Evolutionary conservation across 2,113 vertebrate genomes (phyloP).

Genomic region (Leptobrachium leishanense): DNA sequence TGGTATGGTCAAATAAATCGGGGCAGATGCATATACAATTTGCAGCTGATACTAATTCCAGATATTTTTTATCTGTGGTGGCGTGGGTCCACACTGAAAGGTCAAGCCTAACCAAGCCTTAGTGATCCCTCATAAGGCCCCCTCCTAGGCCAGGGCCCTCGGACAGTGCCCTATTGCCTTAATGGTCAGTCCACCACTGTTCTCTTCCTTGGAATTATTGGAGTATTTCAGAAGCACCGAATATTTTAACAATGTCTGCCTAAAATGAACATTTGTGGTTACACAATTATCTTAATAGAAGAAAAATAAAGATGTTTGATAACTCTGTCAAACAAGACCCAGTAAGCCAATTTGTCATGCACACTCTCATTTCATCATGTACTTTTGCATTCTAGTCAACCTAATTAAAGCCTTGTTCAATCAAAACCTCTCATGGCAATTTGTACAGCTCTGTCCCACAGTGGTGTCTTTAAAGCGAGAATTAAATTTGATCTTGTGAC

Average conservation of each 20-base stretch:
- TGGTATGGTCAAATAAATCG: too few species aligned
- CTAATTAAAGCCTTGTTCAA: constrained; percentile 99
- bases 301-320: constrained; percentile 60
- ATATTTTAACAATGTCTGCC: constrained; percentile 29
- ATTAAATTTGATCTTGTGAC: constrained; percentile 99
- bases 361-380: constrained; percentile 79
- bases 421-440: constrained; percentile 97
- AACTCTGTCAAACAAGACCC: constrained; percentile 57
- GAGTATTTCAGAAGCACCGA: constrained; percentile 12
- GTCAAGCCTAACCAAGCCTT: too few species aligned
- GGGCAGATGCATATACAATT: too few species aligned
- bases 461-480: constrained; percentile 94
- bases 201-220: background rate
- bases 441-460: constrained; percentile 96
- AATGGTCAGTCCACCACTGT: too few species aligned
- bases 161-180: too few species aligned
- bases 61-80: too few species aligned
- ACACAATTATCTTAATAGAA: constrained; percentile 37
- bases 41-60: too few species aligned
- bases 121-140: too few species aligned
- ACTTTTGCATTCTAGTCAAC: constrained; percentile 89
- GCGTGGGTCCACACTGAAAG: too few species aligned
- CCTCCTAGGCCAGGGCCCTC: too few species aligned
- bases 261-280: constrained; percentile 18
- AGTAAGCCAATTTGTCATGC: constrained; percentile 74